Evolutionary conservation across 2,888 invertebrate species (phyloP).

Genomic region (Cerceris ruficornis): DNA sequence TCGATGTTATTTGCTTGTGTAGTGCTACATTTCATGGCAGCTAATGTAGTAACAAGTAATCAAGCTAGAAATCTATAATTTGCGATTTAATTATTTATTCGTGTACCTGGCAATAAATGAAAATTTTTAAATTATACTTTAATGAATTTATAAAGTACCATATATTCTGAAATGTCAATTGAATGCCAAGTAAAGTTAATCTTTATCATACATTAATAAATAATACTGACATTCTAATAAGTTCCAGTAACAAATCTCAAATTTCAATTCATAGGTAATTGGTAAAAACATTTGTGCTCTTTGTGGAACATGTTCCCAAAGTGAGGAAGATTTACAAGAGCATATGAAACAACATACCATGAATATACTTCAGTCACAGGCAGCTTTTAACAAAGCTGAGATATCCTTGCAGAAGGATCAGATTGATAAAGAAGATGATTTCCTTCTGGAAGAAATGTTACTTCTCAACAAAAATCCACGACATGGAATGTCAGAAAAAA

Average conservation of each 20-base stretch:
- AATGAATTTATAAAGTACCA: no score
- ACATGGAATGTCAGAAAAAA: conserved; percentile 32
- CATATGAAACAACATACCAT: conserved; percentile 74
- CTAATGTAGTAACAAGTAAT: no score
- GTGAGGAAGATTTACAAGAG: conserved; percentile 62
- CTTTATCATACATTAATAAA: no score
- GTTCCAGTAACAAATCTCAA: no score
- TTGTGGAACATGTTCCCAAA: conserved; percentile 64
- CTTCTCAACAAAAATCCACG: conserved; percentile 72
- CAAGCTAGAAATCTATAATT: no score
- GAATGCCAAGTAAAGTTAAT: no score
- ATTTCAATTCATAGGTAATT: conserved; percentile 12
- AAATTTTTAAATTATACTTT: no score
- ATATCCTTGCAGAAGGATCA: conserved; percentile 29
- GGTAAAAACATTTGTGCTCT: conserved; percentile 59
- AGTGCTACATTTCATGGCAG: background rate
- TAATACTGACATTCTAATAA: no score
- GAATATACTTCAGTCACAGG: conserved; percentile 61
- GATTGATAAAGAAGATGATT: conserved; percentile 72
- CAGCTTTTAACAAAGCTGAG: conserved; percentile 22
- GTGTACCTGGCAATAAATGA: no score
- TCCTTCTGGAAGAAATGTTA: conserved; percentile 77
- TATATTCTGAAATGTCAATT: no score
- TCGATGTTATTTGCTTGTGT: background rate
- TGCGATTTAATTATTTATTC: no score